These are phyloP conservation scores for Zelostemma sp. DNA, from an alignment of 1,140 invertebrate species.

Conservation along the genomic window DNA sequence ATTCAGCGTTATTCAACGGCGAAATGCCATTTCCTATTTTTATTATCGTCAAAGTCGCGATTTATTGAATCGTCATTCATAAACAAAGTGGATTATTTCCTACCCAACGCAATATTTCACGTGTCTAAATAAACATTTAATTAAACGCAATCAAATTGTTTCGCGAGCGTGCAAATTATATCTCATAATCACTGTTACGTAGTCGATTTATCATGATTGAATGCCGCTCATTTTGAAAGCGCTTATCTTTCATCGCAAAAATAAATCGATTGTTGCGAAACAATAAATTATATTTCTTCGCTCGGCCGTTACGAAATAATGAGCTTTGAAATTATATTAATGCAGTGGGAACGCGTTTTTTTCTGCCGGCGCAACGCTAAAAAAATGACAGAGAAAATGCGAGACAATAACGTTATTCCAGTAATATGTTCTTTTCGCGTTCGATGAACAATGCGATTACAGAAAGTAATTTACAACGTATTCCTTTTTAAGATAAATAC, in stretches of 20 bases:
- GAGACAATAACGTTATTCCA: too few species aligned
- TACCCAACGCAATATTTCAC: not conserved
- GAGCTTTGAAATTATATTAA: not conserved
- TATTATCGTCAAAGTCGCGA: too few species aligned
- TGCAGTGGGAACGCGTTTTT: not conserved
- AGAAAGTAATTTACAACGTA: not conserved
- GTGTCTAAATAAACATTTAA: constrained; percentile 6
- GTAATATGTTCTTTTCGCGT: too few species aligned
- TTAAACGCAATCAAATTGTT: constrained; percentile 12
- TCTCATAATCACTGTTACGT: constrained; percentile 15
- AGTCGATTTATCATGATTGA: constrained; percentile 12
- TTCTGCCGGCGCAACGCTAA: not conserved
- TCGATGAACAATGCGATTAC: not conserved
- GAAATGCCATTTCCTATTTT: too few species aligned
- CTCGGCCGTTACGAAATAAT: constrained; percentile 20
- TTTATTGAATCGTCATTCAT: too few species aligned
- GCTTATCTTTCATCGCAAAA: constrained; percentile 17
- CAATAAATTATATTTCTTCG: constrained; percentile 21
- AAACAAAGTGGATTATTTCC: too few species aligned
- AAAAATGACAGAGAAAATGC: not conserved
- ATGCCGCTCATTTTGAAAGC: constrained; percentile 16
- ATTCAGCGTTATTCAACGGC: too few species aligned
- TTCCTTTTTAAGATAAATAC: not conserved
- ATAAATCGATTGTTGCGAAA: constrained; percentile 28
- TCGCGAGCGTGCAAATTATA: constrained; percentile 7